phyloP scores from a whole-genome alignment of 2,888 invertebrate genomes.

The Microctonus brassicae region DNA sequence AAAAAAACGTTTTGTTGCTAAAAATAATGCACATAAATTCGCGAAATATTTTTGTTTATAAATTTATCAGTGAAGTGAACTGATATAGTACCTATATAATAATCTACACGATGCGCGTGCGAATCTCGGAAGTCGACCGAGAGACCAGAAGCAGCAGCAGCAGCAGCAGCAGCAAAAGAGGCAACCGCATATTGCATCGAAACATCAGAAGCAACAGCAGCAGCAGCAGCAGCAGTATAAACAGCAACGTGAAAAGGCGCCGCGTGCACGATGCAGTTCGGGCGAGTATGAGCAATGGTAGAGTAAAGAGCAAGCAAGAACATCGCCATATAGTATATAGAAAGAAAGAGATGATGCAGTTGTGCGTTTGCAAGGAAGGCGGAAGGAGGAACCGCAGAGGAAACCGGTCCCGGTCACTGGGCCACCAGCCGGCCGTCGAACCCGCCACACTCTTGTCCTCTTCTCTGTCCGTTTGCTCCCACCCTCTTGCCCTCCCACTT shows the following conservation, averaged over 20 bases:
- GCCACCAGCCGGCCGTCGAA: constrained; percentile 70
- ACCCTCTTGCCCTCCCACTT: constrained; percentile 55
- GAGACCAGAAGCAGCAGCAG: constrained; percentile 22
- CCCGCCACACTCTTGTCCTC: constrained; percentile 63
- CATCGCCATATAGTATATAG: constrained; percentile 9
- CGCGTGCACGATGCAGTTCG: constrained; percentile 1
- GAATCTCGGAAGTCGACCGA: not conserved
- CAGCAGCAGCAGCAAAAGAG: constrained; percentile 16
- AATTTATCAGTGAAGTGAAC: not conserved
- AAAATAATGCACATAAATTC: too few species aligned
- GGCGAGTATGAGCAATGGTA: not conserved
- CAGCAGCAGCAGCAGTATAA: not conserved
- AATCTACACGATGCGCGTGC: not conserved
- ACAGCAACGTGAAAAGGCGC: not conserved
- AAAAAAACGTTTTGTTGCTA: too few species aligned
- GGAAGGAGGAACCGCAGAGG: constrained; percentile 69
- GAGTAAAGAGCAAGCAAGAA: constrained; percentile 28
- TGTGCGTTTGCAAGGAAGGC: constrained; percentile 70
- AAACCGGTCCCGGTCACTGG: constrained; percentile 71
- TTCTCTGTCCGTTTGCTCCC: too few species aligned
- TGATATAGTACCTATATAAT: not conserved
- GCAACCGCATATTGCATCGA: constrained; percentile 8
- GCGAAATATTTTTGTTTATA: not conserved
- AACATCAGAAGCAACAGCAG: constrained; percentile 12
- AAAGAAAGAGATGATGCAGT: constrained; percentile 64